A percentile compares a stretch with the other conserved stretches of the same genome.
phyloP scores from a whole-genome alignment of 2,888 invertebrate genomes.

The Ophonus ardosiacus region DNA sequence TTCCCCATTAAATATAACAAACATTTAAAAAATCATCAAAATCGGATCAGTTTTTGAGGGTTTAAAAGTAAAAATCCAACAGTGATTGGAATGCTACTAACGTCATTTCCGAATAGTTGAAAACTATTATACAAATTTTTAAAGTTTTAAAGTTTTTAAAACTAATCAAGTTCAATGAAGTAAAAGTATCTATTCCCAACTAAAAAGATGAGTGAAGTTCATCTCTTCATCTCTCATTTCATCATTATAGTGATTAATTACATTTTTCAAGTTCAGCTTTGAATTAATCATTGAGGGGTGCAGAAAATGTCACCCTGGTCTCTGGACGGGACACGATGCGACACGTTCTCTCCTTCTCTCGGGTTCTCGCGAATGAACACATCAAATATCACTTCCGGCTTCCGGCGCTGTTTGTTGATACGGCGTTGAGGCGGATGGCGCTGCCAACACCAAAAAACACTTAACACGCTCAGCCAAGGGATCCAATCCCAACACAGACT shows the following conservation, averaged over 20 bases:
- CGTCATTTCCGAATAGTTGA: too few relatives aligned
- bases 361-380: slow-evolving; percentile 27
- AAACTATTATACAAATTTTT: too few relatives aligned
- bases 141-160: too few relatives aligned
- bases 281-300: slow-evolving; percentile 26
- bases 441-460: slow-evolving; percentile 39
- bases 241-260: slow-evolving; percentile 37
- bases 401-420: slow-evolving; percentile 35
- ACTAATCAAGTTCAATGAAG: too few relatives aligned
- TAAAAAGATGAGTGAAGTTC: neutral
- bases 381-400: slow-evolving; percentile 38
- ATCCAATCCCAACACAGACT: neutral
- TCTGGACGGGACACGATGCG: neutral
- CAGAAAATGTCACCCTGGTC: neutral
- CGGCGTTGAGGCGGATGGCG: neutral
- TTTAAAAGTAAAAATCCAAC: too few relatives aligned
- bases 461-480: slow-evolving; percentile 21
- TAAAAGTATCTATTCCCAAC: too few relatives aligned
- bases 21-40: too few relatives aligned
- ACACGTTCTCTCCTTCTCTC: neutral
- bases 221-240: neutral
- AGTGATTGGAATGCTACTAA: too few relatives aligned
- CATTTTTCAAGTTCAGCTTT: slow-evolving; percentile 17
- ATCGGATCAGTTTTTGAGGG: too few relatives aligned
- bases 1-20: too few relatives aligned